Conservation (phyloP, 2,888 invertebrate species). For the Glaucopsyche alexis region DNA sequence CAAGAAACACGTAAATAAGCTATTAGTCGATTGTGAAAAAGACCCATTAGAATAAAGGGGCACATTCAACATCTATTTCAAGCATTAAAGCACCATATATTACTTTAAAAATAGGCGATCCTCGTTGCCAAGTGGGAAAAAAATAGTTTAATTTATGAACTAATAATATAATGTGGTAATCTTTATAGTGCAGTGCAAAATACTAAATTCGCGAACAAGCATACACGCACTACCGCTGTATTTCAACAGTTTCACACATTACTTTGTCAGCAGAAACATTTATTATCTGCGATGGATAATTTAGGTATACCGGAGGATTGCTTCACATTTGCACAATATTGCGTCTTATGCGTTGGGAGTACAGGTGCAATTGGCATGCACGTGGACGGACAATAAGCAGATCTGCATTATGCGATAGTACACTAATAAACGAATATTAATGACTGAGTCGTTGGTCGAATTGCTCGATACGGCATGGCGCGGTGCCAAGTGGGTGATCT, state of each 20-base stretch:
- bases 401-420: slow-evolving; percentile 33
- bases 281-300: not conserved
- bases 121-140: too few species aligned
- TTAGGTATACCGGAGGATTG: not conserved
- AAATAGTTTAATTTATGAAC: too few species aligned
- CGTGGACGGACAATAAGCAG: slow-evolving; percentile 20
- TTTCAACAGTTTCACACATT: slow-evolving; percentile 23
- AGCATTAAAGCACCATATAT: too few species aligned
- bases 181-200: too few species aligned
- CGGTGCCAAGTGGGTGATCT: slow-evolving; percentile 54
- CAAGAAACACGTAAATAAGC: too few species aligned
- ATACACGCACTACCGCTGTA: not conserved
- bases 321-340: not conserved
- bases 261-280: slow-evolving; percentile 17
- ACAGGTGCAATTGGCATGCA: not conserved
- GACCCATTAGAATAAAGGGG: too few species aligned
- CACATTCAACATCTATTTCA: too few species aligned
- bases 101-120: too few species aligned
- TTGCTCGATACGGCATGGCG: slow-evolving; percentile 51
- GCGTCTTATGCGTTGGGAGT: not conserved
- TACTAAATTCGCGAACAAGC: slow-evolving; percentile 15
- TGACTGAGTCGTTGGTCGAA: slow-evolving; percentile 46
- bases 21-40: too few species aligned
- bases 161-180: too few species aligned
- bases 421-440: slow-evolving; percentile 56